Evolutionary conservation across 2,113 vertebrate genomes (phyloP), one percentile per base, ranked within the genome.

Genomic region (Australoheros scitulus): DNA sequence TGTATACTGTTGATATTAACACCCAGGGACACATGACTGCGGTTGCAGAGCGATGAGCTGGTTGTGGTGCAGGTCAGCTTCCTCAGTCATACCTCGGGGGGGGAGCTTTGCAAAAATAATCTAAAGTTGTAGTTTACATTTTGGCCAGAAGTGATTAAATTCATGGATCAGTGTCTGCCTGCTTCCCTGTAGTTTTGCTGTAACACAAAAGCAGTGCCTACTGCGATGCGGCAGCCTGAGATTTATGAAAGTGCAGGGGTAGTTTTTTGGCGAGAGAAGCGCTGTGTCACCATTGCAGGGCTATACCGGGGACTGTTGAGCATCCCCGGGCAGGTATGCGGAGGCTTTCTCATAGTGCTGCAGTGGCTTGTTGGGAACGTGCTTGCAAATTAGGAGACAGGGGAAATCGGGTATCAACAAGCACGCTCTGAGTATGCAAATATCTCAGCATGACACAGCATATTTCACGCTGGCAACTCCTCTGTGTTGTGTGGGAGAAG

Each of bases 261-360:
- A 38, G 36, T 38, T 38, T 36, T 85, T 86, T 93, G 88, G 90
- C 89, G 1, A 68, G 74, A 91, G 81, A 93, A 90, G 26, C 18
- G 93, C 93, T 93, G 92, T 86, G 90, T 94, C 94, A 94, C 82
- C 57, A 61, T 76, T 88, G 88, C 84, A 84, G 84, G 76, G 32
- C 52, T n/a, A 85, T 65, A 43, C 82, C 2, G 63, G 84, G 86
- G 88, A 80, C 79, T 32, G 82, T 55, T 56, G n/a, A 50, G 61
- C 78, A 88, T 88, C 82, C 34, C 61, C 9, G 50, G 77, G 79
- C 90, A 81, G 86, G 84, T 64, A 61, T 32, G 76, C 52, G 3
- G 24, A 61, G 58, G 14, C 61, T 61, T 79, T 65, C 41, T 85
- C 24, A 20, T 8, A 24, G 65, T 72, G 79, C 87, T 76, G 88